Conservation (phyloP, 2,888 invertebrate species). For the Brachylomia viminalis region DNA sequence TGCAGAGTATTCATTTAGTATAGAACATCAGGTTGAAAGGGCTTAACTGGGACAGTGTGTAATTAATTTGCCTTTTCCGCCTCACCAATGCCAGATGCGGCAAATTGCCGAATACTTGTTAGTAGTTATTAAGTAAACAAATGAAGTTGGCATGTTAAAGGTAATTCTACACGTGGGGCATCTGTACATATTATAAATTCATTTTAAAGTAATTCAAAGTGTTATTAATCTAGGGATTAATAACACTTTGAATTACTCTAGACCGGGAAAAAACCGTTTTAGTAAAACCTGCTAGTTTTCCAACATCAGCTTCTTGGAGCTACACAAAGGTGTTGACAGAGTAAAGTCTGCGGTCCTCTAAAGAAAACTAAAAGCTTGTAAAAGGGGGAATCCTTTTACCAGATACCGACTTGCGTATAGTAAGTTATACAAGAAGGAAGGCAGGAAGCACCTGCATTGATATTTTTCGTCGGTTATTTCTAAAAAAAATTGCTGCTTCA, state of each 20-base stretch:
- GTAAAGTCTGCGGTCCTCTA: slow-evolving; percentile 34
- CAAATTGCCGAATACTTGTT: slow-evolving; percentile 9
- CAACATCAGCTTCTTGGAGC: background rate
- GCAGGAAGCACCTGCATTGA: too few relatives aligned
- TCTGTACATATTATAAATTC: too few relatives aligned
- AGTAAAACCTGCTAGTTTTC: slow-evolving; percentile 1
- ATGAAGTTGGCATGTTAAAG: too few relatives aligned
- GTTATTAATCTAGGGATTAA: too few relatives aligned
- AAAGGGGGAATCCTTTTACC: slow-evolving; percentile 16
- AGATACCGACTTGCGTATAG: background rate
- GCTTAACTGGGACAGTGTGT: background rate
- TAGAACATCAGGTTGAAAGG: background rate
- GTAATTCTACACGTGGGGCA: too few relatives aligned
- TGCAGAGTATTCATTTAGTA: background rate
- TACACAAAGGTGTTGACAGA: slow-evolving; percentile 33
- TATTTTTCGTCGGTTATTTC: too few relatives aligned
- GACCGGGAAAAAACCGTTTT: slow-evolving; percentile 16
- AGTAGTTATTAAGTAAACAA: slow-evolving; percentile 20
- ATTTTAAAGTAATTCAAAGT: too few relatives aligned
- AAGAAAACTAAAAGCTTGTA: too few relatives aligned
- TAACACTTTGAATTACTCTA: slow-evolving; percentile 28
- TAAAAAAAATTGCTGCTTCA: too few relatives aligned
- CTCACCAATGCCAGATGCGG: background rate
- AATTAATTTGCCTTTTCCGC: slow-evolving; percentile 4
- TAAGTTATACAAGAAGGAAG: too few relatives aligned